Evolutionary conservation across 2,888 invertebrate genomes (phyloP).

Genomic region (Oscheius sp.): DNA sequence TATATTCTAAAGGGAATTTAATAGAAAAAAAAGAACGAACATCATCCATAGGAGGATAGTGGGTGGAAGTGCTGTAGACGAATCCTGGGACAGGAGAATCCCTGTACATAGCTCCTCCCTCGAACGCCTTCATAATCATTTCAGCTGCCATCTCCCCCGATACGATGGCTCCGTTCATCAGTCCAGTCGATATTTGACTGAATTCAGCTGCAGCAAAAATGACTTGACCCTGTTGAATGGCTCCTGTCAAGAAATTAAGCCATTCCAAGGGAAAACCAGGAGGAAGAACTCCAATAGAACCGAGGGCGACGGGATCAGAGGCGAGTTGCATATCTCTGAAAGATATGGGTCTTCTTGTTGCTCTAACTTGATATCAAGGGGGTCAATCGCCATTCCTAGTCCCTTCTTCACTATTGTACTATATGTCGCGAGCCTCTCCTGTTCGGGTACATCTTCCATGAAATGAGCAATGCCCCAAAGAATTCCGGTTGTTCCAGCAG

Average conservation of each 20-base stretch:
- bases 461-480: conserved; percentile 63
- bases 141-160: conserved; percentile 42
- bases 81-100: background rate
- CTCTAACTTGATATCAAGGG: conserved; percentile 43
- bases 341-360: no score
- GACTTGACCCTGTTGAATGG: conserved; percentile 32
- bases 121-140: background rate
- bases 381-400: conserved; percentile 35
- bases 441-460: conserved; percentile 36
- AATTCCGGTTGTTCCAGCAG: conserved; percentile 37
- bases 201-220: conserved; percentile 55
- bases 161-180: conserved; percentile 60
- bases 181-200: conserved; percentile 45
- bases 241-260: conserved; percentile 40
- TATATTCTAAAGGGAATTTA: background rate
- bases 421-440: conserved; percentile 38
- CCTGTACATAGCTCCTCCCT: background rate
- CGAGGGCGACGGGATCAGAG: conserved; percentile 44
- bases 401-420: conserved; percentile 37
- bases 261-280: conserved; percentile 36
- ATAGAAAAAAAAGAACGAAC: background rate
- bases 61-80: conserved; percentile 30
- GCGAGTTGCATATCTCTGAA: conserved; percentile 57
- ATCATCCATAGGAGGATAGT: conserved; percentile 29
- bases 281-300: conserved; percentile 49